Base-by-base conservation (phyloP, 2,113 vertebrate genomes). In the Alethe castanea region DNA sequence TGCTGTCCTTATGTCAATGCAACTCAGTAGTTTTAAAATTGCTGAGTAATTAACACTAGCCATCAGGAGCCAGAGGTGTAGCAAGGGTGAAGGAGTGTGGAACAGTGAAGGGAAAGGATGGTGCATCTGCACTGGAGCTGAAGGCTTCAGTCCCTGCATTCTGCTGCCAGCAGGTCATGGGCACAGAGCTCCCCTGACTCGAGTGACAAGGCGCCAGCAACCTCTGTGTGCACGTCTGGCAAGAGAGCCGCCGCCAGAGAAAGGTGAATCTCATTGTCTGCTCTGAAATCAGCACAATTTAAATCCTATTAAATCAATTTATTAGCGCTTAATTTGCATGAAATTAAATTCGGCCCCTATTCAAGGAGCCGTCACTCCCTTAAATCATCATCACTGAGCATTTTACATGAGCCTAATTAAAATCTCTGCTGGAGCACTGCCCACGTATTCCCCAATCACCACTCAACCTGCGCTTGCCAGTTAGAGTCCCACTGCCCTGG, bases 271-370 rank as follows among this genome's bases (percentile, higher is more conserved):
- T 94, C 88, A 96, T 91, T 97, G 96, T 96, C 94, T 97, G 94
- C 93, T 91, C 84, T 0, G 1, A 96, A 96, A 96, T 94, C 96
- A 97, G 94, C 93, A 94, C 81, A 95, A 95, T 95, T 96, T 96
- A 96, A 97, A 97, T 97, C 94, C 96, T 93, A 96, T 96, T 97
- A 97, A 96, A 97, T 96, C 94, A 95, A 97, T 97, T 97, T 97
- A 97, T 96, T 97, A 97, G 92, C 20, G 2, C 48, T 97, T 97
- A 97, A 97, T 97, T 97, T 96, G 97, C 96, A 97, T 97, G 95
- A 97, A 97, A 97, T 97, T 97, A 97, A 97, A 97, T 97, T 96
- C 96, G 35, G 93, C 86, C 93, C 94, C 95, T 95, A 91, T 97
- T 97, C 96, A 96, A 97, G 92, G 84, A 96, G 88, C 84, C 48